Base-by-base conservation (phyloP, 2,113 vertebrate species). In the Chauna torquata region DNA sequence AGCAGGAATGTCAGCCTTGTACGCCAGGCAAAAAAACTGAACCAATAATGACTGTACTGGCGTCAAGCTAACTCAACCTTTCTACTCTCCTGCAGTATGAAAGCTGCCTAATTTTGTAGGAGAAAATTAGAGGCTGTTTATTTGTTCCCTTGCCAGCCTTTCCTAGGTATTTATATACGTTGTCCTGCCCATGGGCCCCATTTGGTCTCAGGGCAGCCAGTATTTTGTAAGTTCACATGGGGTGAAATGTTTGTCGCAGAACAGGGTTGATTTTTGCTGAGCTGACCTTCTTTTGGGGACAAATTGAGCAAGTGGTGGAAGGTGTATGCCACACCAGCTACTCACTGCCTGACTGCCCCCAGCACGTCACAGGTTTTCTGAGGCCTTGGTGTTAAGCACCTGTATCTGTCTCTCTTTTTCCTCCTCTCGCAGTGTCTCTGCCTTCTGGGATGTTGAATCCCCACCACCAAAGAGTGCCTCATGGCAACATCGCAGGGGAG, bases 91-190 rank as follows among this genome's bases (percentile, higher is more conserved):
- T 1, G 4, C 61, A 64, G 61, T 59, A 64, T 54, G 65, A 92
- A 92, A 89, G 70, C 42, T 71, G 76, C 74, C 83, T 83, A 86
- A 49, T 91, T 78, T 91, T 92, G 55, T 32, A 86, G 59, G 8
- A 86, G 68, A 95, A 95, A 96, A 96, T 82, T 78, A 71, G 50
- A 94, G 40, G 59, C 64, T 86, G n/a, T 78, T 94, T 80, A 90
- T 88, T 77, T 91, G 38, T 55, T 86, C 88, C 64, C 80, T 71
- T 82, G 52, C n/a, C 47, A 86, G 59, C 47, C 57, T 68, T 95
- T 47, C 42, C 47, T 47, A 27, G 12, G 65, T 86, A 62, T 84
- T 45, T 95, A 38, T 66, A 34, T 47, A 62, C 12, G 32, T 66
- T 55, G 54, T 84, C 57, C 89, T 84, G 61, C 47, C 23, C 74